Base-by-base conservation (phyloP, 2,113 vertebrate species). In the Hippocampus mohnikei region DNA sequence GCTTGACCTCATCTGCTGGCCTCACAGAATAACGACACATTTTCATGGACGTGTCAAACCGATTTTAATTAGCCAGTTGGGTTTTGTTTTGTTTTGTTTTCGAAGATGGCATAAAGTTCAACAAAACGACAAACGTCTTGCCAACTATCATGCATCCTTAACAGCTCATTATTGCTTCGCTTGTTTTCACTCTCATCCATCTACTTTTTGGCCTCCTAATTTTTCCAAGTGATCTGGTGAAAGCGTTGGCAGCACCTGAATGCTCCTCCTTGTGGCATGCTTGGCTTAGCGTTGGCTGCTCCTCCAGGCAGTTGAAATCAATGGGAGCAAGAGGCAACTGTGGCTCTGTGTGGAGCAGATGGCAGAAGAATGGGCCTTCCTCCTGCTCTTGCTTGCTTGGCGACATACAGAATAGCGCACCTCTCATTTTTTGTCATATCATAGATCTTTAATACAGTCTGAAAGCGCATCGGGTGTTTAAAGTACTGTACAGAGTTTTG, bases 1-100 rank as follows among this genome's bases (percentile, higher is more conserved):
- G 75, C 71, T 74, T 75, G 84, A 81, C 80, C 85, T 84, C 73
- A 69, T 75, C 40, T 66, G 75, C 61, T 64, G 65, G 69, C 77
- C 77, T 81, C 73, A 65, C 76, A 85, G 82, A 89, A 91, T 91
- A 93, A 92, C 90, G 88, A 92, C 86, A 90, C 88, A 91, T 93
- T 92, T 92, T 90, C 91, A 91, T 92, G 90, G 86, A 89, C 85
- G 89, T 77, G 71, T 85, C 73, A 87, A 84, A 88, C 88, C 90
- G 84, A 86, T 88, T 88, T 91, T 91, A 93, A 93, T 92, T 92
- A 92, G 91, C 84, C 88, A 85, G 80, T 88, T 89, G 84, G 88
- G 88, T 88, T 90, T 90, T 78, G 83, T 89, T 84, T 84, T 85
- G 5, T 48, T 77, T 69, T 81, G 69, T 78, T 75, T 84, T 85